Base-by-base conservation (phyloP, 1,140 invertebrate species). In the Drosophila littoralis region DNA sequence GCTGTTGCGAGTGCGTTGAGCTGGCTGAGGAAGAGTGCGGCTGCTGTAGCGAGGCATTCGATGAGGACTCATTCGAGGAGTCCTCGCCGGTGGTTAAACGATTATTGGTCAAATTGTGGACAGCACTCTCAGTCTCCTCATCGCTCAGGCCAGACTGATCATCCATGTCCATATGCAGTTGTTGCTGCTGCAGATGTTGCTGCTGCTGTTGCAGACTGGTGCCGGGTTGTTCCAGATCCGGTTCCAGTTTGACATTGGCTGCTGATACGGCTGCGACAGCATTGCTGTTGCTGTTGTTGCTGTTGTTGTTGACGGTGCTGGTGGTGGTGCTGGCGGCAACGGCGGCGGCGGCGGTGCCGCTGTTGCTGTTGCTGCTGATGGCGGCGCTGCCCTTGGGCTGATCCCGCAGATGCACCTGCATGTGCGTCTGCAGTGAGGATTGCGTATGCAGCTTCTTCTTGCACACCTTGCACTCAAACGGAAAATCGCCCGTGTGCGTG, bases 401-500 rank as follows among this genome's bases (percentile, higher is more conserved):
- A 73, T 92, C 89, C 35, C 86, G 64, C 59, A 92, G 73, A 92
- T 92, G 91, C 58, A 91, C 91, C 75, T 92, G 91, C 90, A 92
- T 91, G 59, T 92, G 92, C 28, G 91, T 91, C 59, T 92, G 90
- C 51, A 91, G 76, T 48, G 90, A 91, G 12, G 92, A 91, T 22
- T 91, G 90, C 8, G 92, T 92, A 36, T 92, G 91, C 58, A 92
- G 61, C 61, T 91, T 91, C 70, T 91, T 92, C 51, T 92, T 91
- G 80, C 94, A 95, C n/a, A 94, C 93, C 75, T 95, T 94, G 85
- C 96, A 96, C 33, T 94, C 94, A 54, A 94, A 96, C 1, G 95
- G 95, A 74, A 95, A 95, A 68, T 95, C 94, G 1, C 95, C 96
- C 1, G 96, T 96, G 82, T 97, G 94, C 0, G 92, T 94, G n/a